Base-by-base conservation (phyloP, 2,113 vertebrate species). In the Channa maculata region DNA sequence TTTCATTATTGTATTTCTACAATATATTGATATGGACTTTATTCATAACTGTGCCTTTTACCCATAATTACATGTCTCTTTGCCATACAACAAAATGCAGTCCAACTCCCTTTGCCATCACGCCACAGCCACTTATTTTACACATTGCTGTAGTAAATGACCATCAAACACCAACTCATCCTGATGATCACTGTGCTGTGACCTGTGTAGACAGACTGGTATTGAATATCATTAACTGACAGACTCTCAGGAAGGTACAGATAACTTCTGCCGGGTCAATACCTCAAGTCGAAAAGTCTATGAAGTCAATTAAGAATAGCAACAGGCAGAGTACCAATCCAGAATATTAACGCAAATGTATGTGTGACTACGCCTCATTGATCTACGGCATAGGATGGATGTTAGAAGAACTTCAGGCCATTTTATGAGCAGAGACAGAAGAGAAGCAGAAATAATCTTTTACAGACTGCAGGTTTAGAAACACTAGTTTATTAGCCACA, bases 391-490 rank as follows among this genome's bases (percentile, higher is more conserved):
- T 45, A 52, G 24, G 59, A 75, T 33, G 61, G 41, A 36, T 24
- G 46, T 67, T 45, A 65, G 41, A 60, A 36, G 3, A 57, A 24
- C 55, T 63, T 59, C 49, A 37, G 13, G 36, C 59, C 24, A 7
- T 45, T 41, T 36, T 46, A 34, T 45, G 48, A 45, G 46, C 33
- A 59, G 75, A 75, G 61, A 54, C 5, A 45, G 73, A 62, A 60
- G 51, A 66, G 59, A 63, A 58, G 60, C 44, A 70, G 11, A 61
- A 76, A 88, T 86, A 86, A 79, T 88, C 84, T 83, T 69, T 68
- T 65, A 70, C 9, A 36, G 52, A 59, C 70, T 12, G 52, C 68
- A 65, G 39, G 65, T 57, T 79, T 36, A 46, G 48, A 50, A 65
- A 55, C 74, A 62, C 48, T 33, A 48, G 55, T 74, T 48, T 14